Percentiles rank a stretch among this genome's conserved stretches.
These are phyloP conservation scores for Timema cristinae DNA, from an alignment of 2,888 invertebrate species.

Conservation along the genomic window DNA sequence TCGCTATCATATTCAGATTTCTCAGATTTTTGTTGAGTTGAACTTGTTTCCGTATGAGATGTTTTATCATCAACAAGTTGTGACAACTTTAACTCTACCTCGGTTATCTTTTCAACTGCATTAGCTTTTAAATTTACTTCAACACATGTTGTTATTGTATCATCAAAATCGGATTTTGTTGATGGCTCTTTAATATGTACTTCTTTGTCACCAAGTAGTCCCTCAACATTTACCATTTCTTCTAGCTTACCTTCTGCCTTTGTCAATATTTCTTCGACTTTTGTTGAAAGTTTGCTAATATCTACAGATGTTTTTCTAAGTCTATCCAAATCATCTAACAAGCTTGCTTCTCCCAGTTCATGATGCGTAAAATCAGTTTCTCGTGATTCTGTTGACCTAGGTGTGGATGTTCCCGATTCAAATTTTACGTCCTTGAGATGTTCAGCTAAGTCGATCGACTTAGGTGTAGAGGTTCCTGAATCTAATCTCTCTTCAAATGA, in stretches of 20 bases:
- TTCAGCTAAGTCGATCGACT: neutral
- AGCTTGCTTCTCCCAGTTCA: conserved; percentile 22
- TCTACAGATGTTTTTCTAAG: too few relatives aligned
- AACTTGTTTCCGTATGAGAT: too few relatives aligned
- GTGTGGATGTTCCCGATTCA: conserved; percentile 9
- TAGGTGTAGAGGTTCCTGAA: conserved; percentile 4
- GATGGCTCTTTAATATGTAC: conserved; percentile 4
- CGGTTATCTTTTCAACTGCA: neutral
- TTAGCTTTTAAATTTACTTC: conserved; percentile 15
- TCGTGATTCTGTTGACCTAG: neutral
- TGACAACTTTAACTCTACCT: neutral
- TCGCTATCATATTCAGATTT: too few relatives aligned
- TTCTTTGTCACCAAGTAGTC: neutral
- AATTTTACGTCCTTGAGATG: neutral
- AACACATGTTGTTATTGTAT: conserved; percentile 12
- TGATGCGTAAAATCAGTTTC: conserved; percentile 2
- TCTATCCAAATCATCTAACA: conserved; percentile 23
- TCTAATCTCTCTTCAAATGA: neutral
- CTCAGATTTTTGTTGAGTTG: too few relatives aligned
- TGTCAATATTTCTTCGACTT: conserved; percentile 15
- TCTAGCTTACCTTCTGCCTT: conserved; percentile 9
- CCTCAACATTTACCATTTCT: too few relatives aligned
- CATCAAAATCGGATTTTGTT: neutral
- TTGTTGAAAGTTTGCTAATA: conserved; percentile 10
- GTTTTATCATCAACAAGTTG: neutral